phyloP scores from a whole-genome alignment of 2,888 invertebrate genomes.

The Caenorhabditis macrosperma region DNA sequence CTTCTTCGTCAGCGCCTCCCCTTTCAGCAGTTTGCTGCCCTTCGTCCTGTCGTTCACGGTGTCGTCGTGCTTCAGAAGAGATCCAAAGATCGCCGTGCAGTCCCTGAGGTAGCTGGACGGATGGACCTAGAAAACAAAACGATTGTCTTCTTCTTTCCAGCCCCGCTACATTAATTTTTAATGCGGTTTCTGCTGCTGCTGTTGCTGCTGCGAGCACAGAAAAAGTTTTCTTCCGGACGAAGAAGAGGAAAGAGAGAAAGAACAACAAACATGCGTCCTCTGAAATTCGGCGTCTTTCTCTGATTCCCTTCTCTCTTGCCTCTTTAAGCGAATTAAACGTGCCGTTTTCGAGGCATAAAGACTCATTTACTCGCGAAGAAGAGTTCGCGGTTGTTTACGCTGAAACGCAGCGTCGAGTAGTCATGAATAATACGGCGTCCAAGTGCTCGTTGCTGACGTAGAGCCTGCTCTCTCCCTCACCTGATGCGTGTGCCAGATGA shows the following conservation, averaged over 20 bases:
- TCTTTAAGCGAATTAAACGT: too few species aligned
- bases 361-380: not conserved
- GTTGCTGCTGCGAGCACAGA: not conserved
- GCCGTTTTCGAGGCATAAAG: too few species aligned
- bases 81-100: constrained; percentile 77
- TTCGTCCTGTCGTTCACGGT: constrained; percentile 81
- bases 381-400: not conserved
- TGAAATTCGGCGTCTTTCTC: not conserved
- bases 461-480: constrained; percentile 64
- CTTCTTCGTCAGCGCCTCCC: constrained; percentile 81
- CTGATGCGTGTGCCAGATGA: constrained; percentile 83
- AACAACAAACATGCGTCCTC: not conserved
- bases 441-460: not conserved
- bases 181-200: too few species aligned
- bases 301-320: too few species aligned
- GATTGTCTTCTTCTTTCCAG: constrained; percentile 21
- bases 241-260: not conserved
- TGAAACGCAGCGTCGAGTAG: not conserved
- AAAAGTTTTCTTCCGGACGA: not conserved
- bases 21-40: constrained; percentile 81
- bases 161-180: constrained; percentile 29
- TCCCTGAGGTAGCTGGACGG: constrained; percentile 76
- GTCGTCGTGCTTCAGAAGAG: constrained; percentile 82
- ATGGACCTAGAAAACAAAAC: constrained; percentile 72
- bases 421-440: not conserved